A percentile compares a stretch with the other conserved stretches of the same genome.
These are phyloP conservation scores for Acanthosepion pharaonis DNA, from an alignment of 2,888 invertebrate species.

Conservation along the genomic window DNA sequence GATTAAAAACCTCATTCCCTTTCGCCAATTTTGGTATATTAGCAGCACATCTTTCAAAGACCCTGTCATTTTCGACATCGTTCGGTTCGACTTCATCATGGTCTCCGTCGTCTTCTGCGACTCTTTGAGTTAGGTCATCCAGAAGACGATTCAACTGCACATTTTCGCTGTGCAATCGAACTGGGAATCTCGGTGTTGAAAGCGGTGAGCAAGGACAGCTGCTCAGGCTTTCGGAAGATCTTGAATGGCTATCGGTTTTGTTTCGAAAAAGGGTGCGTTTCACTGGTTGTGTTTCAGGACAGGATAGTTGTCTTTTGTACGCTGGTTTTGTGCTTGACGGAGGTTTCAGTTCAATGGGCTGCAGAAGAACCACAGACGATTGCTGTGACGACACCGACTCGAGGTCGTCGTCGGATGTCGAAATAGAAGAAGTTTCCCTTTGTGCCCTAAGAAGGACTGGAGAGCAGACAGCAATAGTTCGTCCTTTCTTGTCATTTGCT, in stretches of 20 bases:
- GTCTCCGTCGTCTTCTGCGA: conserved; percentile 46
- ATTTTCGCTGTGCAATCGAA: conserved; percentile 50
- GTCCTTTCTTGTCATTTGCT: not conserved
- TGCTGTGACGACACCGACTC: conserved; percentile 68
- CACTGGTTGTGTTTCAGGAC: conserved; percentile 56
- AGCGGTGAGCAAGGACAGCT: conserved; percentile 65
- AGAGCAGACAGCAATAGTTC: not conserved
- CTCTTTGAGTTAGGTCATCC: conserved; percentile 53
- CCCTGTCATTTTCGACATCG: not conserved
- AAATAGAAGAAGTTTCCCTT: conserved; percentile 8
- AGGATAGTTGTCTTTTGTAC: conserved; percentile 63
- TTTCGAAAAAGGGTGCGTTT: not conserved
- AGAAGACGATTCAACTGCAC: conserved; percentile 52
- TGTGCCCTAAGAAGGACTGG: conserved; percentile 49
- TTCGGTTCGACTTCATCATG: not conserved
- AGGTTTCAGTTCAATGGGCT: conserved; percentile 67
- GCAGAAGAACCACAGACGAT: conserved; percentile 66
- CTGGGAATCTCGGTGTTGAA: conserved; percentile 67
- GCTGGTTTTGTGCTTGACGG: conserved; percentile 55
- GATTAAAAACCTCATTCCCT: not conserved
- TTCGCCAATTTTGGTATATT: not conserved
- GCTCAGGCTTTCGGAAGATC: conserved; percentile 67
- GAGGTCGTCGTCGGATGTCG: conserved; percentile 59
- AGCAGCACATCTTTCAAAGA: not conserved
- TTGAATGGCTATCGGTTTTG: conserved; percentile 58